Percentiles rank a stretch among this genome's conserved stretches.
These are phyloP conservation scores for Thalassaphorura encarpata DNA, from an alignment of 1,140 invertebrate species.

Conservation along the genomic window DNA sequence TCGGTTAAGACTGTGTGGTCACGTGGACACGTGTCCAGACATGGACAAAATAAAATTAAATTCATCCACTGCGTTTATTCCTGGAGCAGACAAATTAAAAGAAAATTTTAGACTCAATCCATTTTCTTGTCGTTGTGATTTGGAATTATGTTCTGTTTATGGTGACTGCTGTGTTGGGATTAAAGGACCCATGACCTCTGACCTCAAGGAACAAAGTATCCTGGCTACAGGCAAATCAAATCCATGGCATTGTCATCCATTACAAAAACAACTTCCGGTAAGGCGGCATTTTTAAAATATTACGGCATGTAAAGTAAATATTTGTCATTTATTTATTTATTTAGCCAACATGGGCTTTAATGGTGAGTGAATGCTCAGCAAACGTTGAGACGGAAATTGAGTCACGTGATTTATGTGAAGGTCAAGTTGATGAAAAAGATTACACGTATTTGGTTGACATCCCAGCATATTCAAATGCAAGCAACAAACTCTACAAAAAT, in stretches of 20 bases:
- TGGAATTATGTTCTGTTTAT: slow-evolving; percentile 9
- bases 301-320: neutral
- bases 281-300: neutral
- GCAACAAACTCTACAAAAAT: slow-evolving; percentile 32
- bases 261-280: slow-evolving; percentile 13
- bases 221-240: neutral
- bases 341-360: slow-evolving; percentile 4
- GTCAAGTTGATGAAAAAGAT: neutral
- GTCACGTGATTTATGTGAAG: slow-evolving; percentile 12
- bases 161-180: slow-evolving; percentile 20
- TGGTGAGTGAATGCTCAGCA: slow-evolving; percentile 22
- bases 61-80: no score
- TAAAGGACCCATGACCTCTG: neutral
- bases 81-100: neutral
- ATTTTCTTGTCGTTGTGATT: slow-evolving; percentile 18
- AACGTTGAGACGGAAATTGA: no score
- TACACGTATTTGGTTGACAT: slow-evolving; percentile 21
- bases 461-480: slow-evolving; percentile 16
- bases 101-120: neutral
- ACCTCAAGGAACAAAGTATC: neutral
- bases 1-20: no score
- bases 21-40: no score
- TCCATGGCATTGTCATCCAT: slow-evolving; percentile 16
- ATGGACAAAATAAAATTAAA: no score
- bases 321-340: neutral